Evolutionary conservation across 2,888 invertebrate species (phyloP).

Genomic region (Epinotia bilunana): DNA sequence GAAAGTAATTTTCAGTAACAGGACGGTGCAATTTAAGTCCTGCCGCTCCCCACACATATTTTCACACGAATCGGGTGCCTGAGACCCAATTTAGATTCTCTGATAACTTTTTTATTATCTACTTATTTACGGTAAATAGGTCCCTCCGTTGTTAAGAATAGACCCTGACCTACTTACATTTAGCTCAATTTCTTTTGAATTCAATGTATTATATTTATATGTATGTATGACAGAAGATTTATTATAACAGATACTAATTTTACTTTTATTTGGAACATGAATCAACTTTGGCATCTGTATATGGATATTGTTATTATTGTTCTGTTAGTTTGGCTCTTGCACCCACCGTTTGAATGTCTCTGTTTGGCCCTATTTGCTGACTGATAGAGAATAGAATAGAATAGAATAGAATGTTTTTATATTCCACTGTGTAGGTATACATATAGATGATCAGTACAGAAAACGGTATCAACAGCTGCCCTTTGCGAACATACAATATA

Average conservation of each 20-base stretch:
- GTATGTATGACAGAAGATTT: neutral
- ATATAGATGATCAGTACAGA: no score
- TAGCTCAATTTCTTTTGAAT: conserved; percentile 1
- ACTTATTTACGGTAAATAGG: conserved; percentile 44
- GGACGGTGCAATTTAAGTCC: conserved; percentile 42
- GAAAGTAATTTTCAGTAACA: conserved; percentile 44
- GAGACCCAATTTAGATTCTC: conserved; percentile 45
- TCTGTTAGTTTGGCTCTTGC: no score
- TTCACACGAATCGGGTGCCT: conserved; percentile 43
- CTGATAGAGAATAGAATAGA: no score
- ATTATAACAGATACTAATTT: neutral
- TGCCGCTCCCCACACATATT: conserved; percentile 42
- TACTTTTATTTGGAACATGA: neutral
- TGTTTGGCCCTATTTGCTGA: no score
- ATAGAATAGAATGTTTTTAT: no score
- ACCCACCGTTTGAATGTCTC: no score
- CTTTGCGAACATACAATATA: no score
- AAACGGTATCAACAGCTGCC: no score
- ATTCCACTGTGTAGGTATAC: no score
- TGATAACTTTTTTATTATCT: conserved; percentile 45
- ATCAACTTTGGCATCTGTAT: no score
- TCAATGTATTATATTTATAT: no score
- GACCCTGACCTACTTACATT: conserved; percentile 31
- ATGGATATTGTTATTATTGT: no score
- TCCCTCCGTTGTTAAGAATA: conserved; percentile 28